phyloP scores from a whole-genome alignment of 2,797 vertebrate genomes.

The Tragelaphus eurycerus region DNA sequence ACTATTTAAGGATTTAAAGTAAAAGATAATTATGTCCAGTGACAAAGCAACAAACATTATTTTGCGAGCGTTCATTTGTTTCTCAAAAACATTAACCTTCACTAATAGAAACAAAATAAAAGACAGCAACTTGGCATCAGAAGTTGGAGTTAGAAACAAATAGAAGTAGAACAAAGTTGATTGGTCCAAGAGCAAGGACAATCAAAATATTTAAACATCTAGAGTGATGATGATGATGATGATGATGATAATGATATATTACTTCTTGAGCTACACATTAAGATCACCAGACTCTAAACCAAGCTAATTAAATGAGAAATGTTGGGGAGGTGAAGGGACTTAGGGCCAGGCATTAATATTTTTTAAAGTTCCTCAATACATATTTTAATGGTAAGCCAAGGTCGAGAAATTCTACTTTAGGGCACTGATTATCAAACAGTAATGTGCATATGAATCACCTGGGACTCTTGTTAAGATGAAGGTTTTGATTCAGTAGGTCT shows the following conservation, averaged over 20 bases:
- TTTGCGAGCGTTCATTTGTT: not conserved
- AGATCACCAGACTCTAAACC: not conserved
- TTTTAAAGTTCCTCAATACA: not conserved
- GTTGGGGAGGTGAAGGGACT: not conserved
- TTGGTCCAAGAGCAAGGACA: not conserved
- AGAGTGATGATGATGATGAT: not conserved
- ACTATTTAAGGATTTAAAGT: not conserved
- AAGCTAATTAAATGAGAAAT: not conserved
- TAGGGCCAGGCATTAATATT: not conserved
- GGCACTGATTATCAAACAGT: not conserved
- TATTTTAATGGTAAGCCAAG: not conserved
- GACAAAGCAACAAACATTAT: not conserved
- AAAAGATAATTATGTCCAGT: not conserved
- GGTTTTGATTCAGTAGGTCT: constrained; percentile 1
- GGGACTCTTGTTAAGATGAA: constrained; percentile 1
- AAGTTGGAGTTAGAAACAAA: not conserved
- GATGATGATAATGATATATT: not conserved
- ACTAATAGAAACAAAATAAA: not conserved
- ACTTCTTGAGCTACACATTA: not conserved
- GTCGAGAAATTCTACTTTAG: not conserved
- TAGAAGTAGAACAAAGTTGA: not conserved
- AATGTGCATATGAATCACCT: not conserved
- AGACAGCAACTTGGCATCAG: not conserved
- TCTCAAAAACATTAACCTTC: not conserved
- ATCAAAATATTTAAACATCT: not conserved